Conservation (phyloP, 2,113 vertebrate species). For the Carlito syrichta region DNA sequence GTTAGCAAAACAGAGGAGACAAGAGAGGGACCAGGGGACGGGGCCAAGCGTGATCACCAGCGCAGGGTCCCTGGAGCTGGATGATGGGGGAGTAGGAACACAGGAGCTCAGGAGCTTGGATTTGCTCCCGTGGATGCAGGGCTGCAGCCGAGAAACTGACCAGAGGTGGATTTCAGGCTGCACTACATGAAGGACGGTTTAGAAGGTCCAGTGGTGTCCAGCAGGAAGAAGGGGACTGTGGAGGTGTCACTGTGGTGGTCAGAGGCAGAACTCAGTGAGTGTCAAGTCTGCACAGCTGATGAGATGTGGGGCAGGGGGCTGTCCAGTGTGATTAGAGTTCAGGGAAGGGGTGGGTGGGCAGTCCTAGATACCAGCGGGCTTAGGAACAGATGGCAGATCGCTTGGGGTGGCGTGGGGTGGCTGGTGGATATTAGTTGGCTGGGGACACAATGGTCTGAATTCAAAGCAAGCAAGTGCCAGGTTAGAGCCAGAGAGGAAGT, state of each 20-base stretch:
- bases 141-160: rapidly evolving
- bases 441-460: rapidly evolving
- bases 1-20: neutral
- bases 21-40: neutral
- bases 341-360: rapidly evolving
- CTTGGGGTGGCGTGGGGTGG: rapidly evolving
- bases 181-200: rapidly evolving
- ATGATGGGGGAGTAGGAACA: rapidly evolving
- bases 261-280: rapidly evolving
- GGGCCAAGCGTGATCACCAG: neutral
- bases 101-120: neutral
- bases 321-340: too few relatives aligned
- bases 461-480: neutral
- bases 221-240: rapidly evolving
- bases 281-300: neutral
- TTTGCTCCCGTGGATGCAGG: neutral
- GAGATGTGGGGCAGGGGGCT: rapidly evolving
- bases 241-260: rapidly evolving
- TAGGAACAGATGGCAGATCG: neutral
- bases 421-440: rapidly evolving
- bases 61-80: neutral
- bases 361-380: neutral
- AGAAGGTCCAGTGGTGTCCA: neutral
- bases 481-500: rapidly evolving
- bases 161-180: neutral